Evolutionary conservation across 2,888 invertebrate genomes (phyloP).

Genomic region (Eupithecia inturbata): DNA sequence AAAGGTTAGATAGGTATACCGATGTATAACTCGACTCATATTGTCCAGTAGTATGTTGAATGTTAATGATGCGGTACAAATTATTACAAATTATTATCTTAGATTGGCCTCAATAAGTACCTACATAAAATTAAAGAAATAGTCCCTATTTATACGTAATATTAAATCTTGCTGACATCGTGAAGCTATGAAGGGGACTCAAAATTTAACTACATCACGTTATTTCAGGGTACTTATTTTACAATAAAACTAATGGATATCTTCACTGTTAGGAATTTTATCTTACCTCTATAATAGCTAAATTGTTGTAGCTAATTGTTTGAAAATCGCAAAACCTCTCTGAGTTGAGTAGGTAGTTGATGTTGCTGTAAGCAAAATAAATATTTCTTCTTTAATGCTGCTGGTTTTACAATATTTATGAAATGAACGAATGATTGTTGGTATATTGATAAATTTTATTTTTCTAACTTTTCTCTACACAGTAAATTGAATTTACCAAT

Average conservation of each 20-base stretch:
- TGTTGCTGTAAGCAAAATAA: no score
- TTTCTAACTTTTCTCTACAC: no score
- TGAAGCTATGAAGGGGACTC: not conserved
- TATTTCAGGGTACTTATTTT: not conserved
- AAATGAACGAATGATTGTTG: no score
- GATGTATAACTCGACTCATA: not conserved
- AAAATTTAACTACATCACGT: not conserved
- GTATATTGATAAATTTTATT: no score
- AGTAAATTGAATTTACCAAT: no score
- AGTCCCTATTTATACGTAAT: not conserved
- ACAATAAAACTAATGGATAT: not conserved
- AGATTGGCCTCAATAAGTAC: not conserved
- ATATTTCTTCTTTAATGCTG: no score
- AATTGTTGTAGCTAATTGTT: no score
- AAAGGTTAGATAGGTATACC: not conserved
- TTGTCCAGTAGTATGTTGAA: not conserved
- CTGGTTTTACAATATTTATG: no score
- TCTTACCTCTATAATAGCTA: no score
- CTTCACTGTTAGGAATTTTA: not conserved
- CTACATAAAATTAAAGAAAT: not conserved
- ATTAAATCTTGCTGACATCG: not conserved
- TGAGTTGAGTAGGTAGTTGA: no score
- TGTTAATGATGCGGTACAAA: not conserved
- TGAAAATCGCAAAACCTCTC: no score
- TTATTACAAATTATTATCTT: no score